Percentiles rank a stretch among this genome's conserved stretches.
Evolutionary conservation across 2,113 vertebrate genomes (phyloP).

Genomic region (Columbina picui): DNA sequence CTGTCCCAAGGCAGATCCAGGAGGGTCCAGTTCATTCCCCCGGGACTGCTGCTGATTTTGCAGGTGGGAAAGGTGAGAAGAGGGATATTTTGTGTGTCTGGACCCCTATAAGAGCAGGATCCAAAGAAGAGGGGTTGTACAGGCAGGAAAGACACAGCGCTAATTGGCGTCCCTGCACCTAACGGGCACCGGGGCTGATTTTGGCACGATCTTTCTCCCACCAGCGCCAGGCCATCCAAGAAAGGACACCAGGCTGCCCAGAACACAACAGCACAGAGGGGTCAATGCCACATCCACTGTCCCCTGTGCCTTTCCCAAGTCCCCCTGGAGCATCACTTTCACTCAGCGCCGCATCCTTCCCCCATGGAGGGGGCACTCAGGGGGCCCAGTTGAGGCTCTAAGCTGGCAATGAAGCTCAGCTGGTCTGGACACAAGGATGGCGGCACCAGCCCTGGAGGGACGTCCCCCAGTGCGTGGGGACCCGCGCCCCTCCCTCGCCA

Average conservation of each 20-base stretch:
- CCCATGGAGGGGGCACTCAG: fast-evolving
- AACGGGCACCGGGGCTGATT: not conserved
- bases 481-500: fast-evolving
- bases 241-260: not conserved
- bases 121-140: not conserved
- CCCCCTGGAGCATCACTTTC: fast-evolving
- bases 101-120: not conserved
- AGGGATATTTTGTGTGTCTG: not conserved
- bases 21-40: not conserved
- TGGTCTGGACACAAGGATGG: not conserved
- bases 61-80: not conserved
- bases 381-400: not conserved
- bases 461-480: not conserved
- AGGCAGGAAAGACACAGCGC: not conserved
- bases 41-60: not conserved
- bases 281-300: not conserved
- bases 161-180: not conserved
- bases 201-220: not conserved
- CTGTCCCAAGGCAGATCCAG: not conserved
- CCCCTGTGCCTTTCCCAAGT: fast-evolving
- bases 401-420: not conserved
- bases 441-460: not conserved
- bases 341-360: fast-evolving
- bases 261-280: not conserved
- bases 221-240: not conserved